Conservation (phyloP, 2,888 invertebrate genomes). For the Drosophila quinaria region DNA sequence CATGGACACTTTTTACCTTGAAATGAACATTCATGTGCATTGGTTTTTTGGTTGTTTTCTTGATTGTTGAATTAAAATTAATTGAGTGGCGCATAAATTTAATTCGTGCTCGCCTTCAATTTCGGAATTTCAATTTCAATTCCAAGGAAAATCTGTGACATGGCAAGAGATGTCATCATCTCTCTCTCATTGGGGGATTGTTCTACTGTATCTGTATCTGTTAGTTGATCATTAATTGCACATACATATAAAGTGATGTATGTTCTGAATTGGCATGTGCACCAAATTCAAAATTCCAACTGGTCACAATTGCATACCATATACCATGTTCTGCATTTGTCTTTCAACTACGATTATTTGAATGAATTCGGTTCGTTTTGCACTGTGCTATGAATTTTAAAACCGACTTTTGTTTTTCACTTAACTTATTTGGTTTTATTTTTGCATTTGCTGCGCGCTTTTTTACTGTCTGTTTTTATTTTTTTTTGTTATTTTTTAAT, state of each 20-base stretch:
- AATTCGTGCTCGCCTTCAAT: constrained; percentile 49
- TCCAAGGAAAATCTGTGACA: constrained; percentile 71
- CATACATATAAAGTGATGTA: constrained; percentile 2
- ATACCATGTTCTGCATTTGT: constrained; percentile 37
- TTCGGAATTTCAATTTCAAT: constrained; percentile 66
- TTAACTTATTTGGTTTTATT: constrained; percentile 26
- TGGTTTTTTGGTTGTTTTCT: constrained; percentile 8
- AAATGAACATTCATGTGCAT: constrained; percentile 28
- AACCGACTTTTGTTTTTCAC: constrained; percentile 57
- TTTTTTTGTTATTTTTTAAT: constrained; percentile 15
- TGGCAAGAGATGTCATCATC: constrained; percentile 68
- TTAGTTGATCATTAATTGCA: constrained; percentile 22
- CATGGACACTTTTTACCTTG: constrained; percentile 68
- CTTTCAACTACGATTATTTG: constrained; percentile 25
- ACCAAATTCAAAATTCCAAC: constrained; percentile 53
- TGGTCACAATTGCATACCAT: constrained; percentile 43
- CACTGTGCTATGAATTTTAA: constrained; percentile 61
- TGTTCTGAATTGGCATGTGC: constrained; percentile 64
- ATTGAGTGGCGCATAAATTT: constrained; percentile 73
- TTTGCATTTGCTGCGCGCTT: constrained; percentile 26
- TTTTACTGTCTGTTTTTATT: constrained; percentile 34
- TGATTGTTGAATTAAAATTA: constrained; percentile 73
- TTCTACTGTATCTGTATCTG: constrained; percentile 1
- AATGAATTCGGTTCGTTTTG: constrained; percentile 45
- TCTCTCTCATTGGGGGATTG: constrained; percentile 16